Base-by-base conservation (phyloP, 2,888 invertebrate genomes). In the Allophyes oxyacanthae region DNA sequence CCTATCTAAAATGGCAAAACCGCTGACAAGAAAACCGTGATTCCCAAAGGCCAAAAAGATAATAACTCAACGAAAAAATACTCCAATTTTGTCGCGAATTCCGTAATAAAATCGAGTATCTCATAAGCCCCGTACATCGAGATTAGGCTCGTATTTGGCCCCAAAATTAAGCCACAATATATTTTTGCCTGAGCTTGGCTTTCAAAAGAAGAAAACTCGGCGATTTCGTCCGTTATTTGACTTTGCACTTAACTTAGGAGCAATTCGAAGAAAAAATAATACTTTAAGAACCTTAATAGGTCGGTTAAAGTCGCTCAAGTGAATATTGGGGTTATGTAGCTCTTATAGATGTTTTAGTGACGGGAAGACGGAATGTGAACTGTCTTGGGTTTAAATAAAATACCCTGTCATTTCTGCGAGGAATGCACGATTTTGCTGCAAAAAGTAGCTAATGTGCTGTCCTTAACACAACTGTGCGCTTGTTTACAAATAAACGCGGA, bases 241-340 rank as follows among this genome's bases (percentile, higher is more conserved):
- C 50, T 68, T 68, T 60, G 60, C 68, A 68, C 68, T 68, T 68
- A 52, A 64, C 64, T 64, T 64, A 33, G 38, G 11, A 50, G 60
- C 60, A 55, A 64, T 68, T 68, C 64, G 45, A 55, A 51, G 50
- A 68, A 58, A 68, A 67, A 64, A 60, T 62, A 46, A 54, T 64
- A 51, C 63, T 65, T 52, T 64, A 51, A 50, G 54, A 55, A 49
- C 42, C 26, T 34, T 59, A 67, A 67, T 51, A 43, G 54, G 49
- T 42, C 37, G 26, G 38, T 53, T 53, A 52, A 53, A 63, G 33
- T 54, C 54, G 48, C 58, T 54, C 66, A 58, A 51, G 33, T 45
- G 48, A 32, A 54, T 45, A 51, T 59, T 51, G 7, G 48, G 67
- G 48, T 37, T 45, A 40, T 53, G 58, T 50, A 20, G 14, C 33